Conservation (phyloP, 2,888 invertebrate species). For the Crematogaster levior region DNA sequence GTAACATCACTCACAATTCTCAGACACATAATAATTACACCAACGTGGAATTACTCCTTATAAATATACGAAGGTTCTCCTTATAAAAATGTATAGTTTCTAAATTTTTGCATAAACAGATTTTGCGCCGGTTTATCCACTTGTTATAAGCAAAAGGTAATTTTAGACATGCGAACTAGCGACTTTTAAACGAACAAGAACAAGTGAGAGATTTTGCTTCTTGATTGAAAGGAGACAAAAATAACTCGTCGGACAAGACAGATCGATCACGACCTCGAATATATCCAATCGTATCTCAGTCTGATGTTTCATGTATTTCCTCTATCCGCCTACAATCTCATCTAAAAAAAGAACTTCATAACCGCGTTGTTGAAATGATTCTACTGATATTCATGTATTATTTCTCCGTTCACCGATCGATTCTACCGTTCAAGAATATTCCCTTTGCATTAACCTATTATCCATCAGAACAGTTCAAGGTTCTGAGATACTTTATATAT, state of each 20-base stretch:
- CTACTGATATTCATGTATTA: slow-evolving; percentile 23
- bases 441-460: slow-evolving; percentile 27
- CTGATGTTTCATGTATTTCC: slow-evolving; percentile 15
- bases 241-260: slow-evolving; percentile 48
- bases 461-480: slow-evolving; percentile 19
- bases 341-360: slow-evolving; percentile 22
- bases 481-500: background rate
- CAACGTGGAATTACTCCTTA: background rate
- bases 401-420: slow-evolving; percentile 17
- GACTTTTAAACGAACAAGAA: slow-evolving; percentile 25
- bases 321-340: slow-evolving; percentile 19
- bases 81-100: no score
- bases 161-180: background rate
- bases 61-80: background rate
- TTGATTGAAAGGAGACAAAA: slow-evolving; percentile 39
- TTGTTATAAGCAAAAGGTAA: background rate
- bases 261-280: slow-evolving; percentile 57
- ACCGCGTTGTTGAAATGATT: slow-evolving; percentile 9
- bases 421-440: slow-evolving; percentile 25
- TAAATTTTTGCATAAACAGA: background rate
- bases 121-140: background rate
- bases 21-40: background rate
- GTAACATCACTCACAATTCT: background rate
- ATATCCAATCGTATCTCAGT: background rate
- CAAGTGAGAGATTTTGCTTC: slow-evolving; percentile 20